Conservation (phyloP, 1,140 invertebrate genomes). For the Notospermus geniculatus region DNA sequence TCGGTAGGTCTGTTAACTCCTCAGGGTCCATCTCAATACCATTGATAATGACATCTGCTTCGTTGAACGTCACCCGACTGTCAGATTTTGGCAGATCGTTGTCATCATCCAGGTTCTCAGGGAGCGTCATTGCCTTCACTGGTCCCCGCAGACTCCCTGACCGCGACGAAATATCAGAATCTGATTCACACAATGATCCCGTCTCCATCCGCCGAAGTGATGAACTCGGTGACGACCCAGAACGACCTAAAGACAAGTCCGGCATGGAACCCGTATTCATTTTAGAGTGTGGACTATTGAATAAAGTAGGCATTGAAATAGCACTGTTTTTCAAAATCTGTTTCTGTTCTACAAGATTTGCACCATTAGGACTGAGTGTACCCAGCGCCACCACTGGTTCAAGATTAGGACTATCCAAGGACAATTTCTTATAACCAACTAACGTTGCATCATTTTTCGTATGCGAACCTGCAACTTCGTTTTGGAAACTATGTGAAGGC, state of each 20-base stretch:
- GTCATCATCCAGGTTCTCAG: not conserved
- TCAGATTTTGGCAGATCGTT: not conserved
- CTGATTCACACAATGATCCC: not conserved
- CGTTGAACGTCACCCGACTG: slow-evolving; percentile 9
- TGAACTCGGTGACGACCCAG: not conserved
- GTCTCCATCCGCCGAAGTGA: not conserved
- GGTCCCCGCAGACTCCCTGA: not conserved
- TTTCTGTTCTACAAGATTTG: slow-evolving; percentile 7
- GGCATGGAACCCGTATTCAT: slow-evolving; percentile 54
- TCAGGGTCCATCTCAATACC: slow-evolving; percentile 2
- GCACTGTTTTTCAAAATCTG: slow-evolving; percentile 21
- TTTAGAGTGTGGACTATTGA: slow-evolving; percentile 24
- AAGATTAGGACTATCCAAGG: slow-evolving; percentile 4
- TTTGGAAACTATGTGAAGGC: slow-evolving; percentile 42
- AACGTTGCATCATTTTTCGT: slow-evolving; percentile 31
- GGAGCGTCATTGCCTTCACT: not conserved
- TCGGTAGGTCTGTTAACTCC: not conserved
- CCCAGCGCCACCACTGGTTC: slow-evolving; percentile 46
- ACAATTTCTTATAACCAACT: slow-evolving; percentile 54
- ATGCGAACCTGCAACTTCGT: slow-evolving; percentile 29
- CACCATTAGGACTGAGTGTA: slow-evolving; percentile 38
- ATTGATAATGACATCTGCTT: slow-evolving; percentile 4
- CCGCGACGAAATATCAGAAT: slow-evolving; percentile 1
- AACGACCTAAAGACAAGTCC: slow-evolving; percentile 36
- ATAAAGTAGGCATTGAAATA: slow-evolving; percentile 36